Percentiles rank a stretch among this genome's conserved stretches.
phyloP scores from a whole-genome alignment of 37 sponge, comb jelly and placozoan genomes.

The Ianthella basta region DNA sequence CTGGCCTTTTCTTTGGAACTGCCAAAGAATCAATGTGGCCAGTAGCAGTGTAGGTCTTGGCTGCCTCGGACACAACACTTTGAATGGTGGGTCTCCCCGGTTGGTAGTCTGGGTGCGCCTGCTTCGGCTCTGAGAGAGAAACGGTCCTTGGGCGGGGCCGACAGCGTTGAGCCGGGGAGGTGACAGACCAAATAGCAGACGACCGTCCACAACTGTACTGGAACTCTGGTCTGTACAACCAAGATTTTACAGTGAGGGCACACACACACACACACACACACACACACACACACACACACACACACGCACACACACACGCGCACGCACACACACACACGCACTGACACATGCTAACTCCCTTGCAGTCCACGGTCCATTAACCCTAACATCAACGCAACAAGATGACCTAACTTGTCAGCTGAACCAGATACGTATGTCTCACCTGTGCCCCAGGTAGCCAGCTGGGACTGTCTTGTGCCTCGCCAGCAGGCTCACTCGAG shows the following conservation, averaged over 20 bases:
- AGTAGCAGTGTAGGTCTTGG: slow-evolving; percentile 49
- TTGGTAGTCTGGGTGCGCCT: slow-evolving; percentile 57
- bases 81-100: slow-evolving; percentile 71
- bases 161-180: slow-evolving; percentile 44
- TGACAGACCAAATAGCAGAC: slow-evolving; percentile 72
- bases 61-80: slow-evolving; percentile 63
- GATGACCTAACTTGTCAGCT: no score
- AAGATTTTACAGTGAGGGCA: background rate
- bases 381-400: no score
- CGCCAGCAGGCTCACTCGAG: slow-evolving; percentile 48
- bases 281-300: slow-evolving; percentile 24
- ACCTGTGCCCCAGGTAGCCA: slow-evolving; percentile 52
- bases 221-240: slow-evolving; percentile 52
- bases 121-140: slow-evolving; percentile 77
- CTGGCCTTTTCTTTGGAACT: slow-evolving; percentile 60
- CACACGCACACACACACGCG: background rate
- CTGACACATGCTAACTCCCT: no score
- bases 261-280: slow-evolving; percentile 26
- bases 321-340: no score
- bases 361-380: no score
- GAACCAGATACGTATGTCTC: no score
- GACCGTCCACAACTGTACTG: slow-evolving; percentile 83
- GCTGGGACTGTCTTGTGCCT: slow-evolving; percentile 64
- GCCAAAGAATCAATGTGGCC: slow-evolving; percentile 58
- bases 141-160: slow-evolving; percentile 70